Conservation (phyloP, 2,113 vertebrate genomes). For the Oreochromis niloticus region DNA sequence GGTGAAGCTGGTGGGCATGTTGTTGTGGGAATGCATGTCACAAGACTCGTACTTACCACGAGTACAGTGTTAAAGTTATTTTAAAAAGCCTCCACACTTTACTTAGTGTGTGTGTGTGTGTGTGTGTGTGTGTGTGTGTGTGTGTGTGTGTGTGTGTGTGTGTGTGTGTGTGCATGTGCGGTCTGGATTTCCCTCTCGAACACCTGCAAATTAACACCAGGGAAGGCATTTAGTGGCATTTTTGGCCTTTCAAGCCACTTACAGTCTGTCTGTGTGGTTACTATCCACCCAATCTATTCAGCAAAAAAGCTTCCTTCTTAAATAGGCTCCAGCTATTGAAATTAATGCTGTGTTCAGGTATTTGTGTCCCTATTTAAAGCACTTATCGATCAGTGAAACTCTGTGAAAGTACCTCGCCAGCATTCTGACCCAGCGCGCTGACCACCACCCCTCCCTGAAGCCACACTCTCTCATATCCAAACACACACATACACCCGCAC, state of each 20-base stretch:
- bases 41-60: not conserved
- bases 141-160: not conserved
- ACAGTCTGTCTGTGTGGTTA: not conserved
- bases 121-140: not conserved
- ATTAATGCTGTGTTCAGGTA: conserved; percentile 63
- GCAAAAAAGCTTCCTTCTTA: conserved; percentile 49
- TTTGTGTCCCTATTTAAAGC: conserved; percentile 69
- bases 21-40: not conserved
- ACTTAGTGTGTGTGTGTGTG: not conserved
- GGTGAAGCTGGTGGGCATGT: not conserved
- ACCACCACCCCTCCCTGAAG: conserved; percentile 1
- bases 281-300: conserved; percentile 49
- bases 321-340: conserved; percentile 53
- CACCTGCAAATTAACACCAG: conserved; percentile 27
- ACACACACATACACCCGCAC: not conserved
- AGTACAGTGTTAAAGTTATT: not conserved
- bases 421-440: conserved; percentile 46
- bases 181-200: not conserved
- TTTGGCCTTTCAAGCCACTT: conserved; percentile 19
- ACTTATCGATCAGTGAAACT: conserved; percentile 64
- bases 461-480: not conserved
- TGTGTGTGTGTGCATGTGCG: fast-evolving
- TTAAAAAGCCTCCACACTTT: not conserved
- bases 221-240: not conserved
- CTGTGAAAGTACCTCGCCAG: conserved; percentile 65